Base-by-base conservation (phyloP, 2,797 vertebrate species). In the Acipenser transmontanus region DNA sequence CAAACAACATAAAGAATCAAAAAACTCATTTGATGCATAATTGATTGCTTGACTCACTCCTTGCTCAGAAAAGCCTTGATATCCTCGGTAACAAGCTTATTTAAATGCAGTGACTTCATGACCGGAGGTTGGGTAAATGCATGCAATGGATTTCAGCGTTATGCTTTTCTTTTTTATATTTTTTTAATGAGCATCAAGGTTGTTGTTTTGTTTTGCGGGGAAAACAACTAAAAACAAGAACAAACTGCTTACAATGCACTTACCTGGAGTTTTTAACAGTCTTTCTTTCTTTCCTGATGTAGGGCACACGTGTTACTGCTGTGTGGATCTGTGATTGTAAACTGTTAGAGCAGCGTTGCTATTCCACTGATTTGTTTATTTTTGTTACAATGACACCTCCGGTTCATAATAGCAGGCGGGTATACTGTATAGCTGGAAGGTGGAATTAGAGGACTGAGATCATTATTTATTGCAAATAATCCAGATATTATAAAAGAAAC, bases 181-280 rank as follows among this genome's bases (percentile, higher is more conserved):
- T 75, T 84, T 89, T 88, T 90, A 90, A 89, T 90, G 88, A 89
- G 87, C 76, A 83, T 89, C 87, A 87, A 61, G 86, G 77, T 77
- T 70, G 78, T 70, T 81, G 69, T 77, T 73, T 70, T 77, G 73
- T 76, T 79, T 80, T 81, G 52, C 7, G 52, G n/a, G 52, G 57
- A 54, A 56, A 7, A 47, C 65, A n/a, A 20, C 56, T 14, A 50
- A 51, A 17, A 81, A 86, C 82, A 80, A 84, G 78, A 86, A 74
- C 77, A 87, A 91, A 89, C 84, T 90, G 89, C 89, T 90, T 88
- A 89, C 82, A 1, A 82, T 83, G 88, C 85, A 71, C 84, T 89
- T 82, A 77, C 68, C 75, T 67, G 74, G 71, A 88, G 84, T 88
- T 89, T 66, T 83, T 17, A 17, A 85, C 81, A 80, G 84, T 82